Evolutionary conservation across 2,888 invertebrate species (phyloP), one percentile per base, ranked within the genome.

Genomic region (Melanotus villosus): DNA sequence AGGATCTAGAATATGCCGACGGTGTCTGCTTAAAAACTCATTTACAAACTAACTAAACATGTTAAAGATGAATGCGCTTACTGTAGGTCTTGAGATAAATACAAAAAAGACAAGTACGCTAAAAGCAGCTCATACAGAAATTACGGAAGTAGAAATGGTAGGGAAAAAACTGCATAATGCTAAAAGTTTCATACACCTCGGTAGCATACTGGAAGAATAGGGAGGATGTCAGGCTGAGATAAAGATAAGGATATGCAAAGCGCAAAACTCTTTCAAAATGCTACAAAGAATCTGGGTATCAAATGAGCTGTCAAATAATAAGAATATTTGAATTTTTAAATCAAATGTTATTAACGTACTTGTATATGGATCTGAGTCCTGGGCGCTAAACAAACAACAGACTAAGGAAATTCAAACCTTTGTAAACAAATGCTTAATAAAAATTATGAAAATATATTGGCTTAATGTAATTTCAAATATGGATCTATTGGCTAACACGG

Each of bases 1-100:
- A 52, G 12, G 52, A 52, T 10, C 12, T 52, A 32, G 52, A 52
- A 52, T 52, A 19, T 32, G 52, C 52, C 4, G 52, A 52, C 18
- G 32, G 30, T 32, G 16, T 52, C 5, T 30, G 52, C 12, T 2
- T 30, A n/a, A 26, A 30, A 32, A 30, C 32, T 47, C 43, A 43
- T 19, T 19, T 43, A 43, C 43, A 43, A 5, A 43, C 14, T 16
- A 43, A 16, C 19, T 43, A 16, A 43, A 43, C 18, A 10, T 16
- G 14, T 43, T 43, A 43, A 43, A 43, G 19, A 10, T 43, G 10
- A 43, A 43, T 43, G 43, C 18, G 43, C 5, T 5, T 43, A 19
- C 14, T 10, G 19, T 19, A 16, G 43, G 43, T 5, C 19, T 43
- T 16, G 43, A 43, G 10, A 43, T 16, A 43, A n/a, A 43, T 26